Base-by-base conservation (phyloP, 2,888 invertebrate genomes). In the Sinopyrophorus schimmeli region DNA sequence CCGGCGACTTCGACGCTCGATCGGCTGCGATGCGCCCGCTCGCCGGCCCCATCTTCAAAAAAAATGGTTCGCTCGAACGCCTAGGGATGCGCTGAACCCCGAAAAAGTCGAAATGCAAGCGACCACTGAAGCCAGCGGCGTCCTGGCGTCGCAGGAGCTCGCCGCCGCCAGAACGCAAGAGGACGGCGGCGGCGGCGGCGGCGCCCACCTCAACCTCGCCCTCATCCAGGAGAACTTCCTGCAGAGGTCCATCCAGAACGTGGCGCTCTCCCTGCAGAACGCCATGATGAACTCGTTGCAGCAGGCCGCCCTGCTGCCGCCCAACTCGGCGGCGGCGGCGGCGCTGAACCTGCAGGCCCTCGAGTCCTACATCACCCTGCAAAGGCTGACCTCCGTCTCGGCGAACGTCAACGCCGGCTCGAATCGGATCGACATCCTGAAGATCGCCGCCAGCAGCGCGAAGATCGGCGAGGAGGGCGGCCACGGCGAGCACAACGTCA, bases 241-340 rank as follows among this genome's bases (percentile, higher is more conserved):
- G 58, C 76, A 76, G 61, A 65, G 77, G 37, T 75, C 76, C 23
- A 72, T 81, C 10, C 87, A 87, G 71, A 86, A 84, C 63, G 89
- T 90, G 35, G 88, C 89, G 20, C 77, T 90, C 57, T 87, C 89
- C 7, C 76, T 91, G 38, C 91, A 92, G 73, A 89, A 87, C 67
- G 89, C 90, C 5, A 85, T 92, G 80, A 85, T 91, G 75, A 87
- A 84, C 64, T 89, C 90, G 5, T 74, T 91, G 57, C 90, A 90
- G 70, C 87, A 90, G 67, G 91, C 90, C 1, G 89, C 90, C 0
- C 75, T 91, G 14, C 71, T 91, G 61, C 90, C 90, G 4, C 85
- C 86, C 0, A 88, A 89, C 61, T 89, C 89, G 1, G 87, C 89
- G 3, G 90, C 89, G 5, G 90, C 90, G 21, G 87, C 89, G 21